Evolutionary conservation across 2,113 vertebrate genomes (phyloP).

Genomic region (Perognathus longimembris): DNA sequence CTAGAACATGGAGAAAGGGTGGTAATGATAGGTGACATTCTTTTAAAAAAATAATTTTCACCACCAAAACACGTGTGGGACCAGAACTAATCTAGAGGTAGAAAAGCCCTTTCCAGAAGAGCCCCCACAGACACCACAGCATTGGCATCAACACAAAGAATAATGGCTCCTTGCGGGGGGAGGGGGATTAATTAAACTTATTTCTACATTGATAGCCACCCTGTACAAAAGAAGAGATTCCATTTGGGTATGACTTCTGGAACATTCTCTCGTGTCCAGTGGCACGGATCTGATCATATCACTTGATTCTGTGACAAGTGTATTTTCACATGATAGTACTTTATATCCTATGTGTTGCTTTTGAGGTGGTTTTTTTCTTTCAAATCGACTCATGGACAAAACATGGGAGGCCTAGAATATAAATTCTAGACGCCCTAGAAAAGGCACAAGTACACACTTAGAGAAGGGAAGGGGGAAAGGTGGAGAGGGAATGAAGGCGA

Average conservation of each 20-base stretch:
- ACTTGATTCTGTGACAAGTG: background rate
- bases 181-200: background rate
- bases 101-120: rapidly evolving
- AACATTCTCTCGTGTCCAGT: background rate
- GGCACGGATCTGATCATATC: background rate
- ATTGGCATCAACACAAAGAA: background rate
- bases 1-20: background rate
- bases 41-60: background rate
- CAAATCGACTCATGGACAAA: background rate
- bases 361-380: background rate
- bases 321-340: background rate
- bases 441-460: background rate
- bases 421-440: background rate
- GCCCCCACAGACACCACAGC: too few species aligned
- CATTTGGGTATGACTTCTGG: background rate
- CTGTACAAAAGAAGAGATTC: background rate
- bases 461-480: too few species aligned
- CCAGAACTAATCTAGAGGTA: background rate
- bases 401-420: background rate
- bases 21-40: rapidly evolving
- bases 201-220: background rate
- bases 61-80: background rate
- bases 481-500: too few species aligned
- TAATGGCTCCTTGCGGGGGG: rapidly evolving
- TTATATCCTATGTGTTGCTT: background rate